Evolutionary conservation across 2,797 vertebrate species (phyloP), one percentile per base, ranked within the genome.

Genomic region (Petrocephalus schoutedeni): DNA sequence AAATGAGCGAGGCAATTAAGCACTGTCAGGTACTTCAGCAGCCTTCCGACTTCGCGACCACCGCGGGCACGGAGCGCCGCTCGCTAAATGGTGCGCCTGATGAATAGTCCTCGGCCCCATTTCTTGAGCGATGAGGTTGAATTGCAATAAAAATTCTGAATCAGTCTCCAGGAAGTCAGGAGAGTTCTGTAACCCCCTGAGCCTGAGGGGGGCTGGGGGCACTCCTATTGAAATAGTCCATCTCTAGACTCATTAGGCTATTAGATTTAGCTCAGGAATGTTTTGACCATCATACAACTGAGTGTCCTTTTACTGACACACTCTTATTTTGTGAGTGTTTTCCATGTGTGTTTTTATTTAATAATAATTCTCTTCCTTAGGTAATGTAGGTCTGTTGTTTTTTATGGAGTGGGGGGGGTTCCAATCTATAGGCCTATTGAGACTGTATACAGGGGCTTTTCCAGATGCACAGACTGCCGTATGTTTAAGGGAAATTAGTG

Each of bases 391-490:
- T 45, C 41, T 45, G 41, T 67, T 32, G 12, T 64, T 3, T 56
- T 45, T 41, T 67, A 28, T 61, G 23, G 21, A 19, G 57, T 16
- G 1, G 9, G 61, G 61, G 61, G 0, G 61, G 2, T 71, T 12
- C 64, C 64, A 14, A 67, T 28, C 3, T 28, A 67, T 67, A 67
- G 23, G 61, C 61, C 28, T 36, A 19, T 19, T 74, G 41, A 77
- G 71, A 19, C 32, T 90, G 91, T 94, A 93, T 94, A 92, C 90
- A 90, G 90, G 93, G 92, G 91, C 89, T 93, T 93, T 93, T 93
- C 92, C 92, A 92, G 92, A 93, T 93, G 93, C 94, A 94, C 94
- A 94, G 95, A 95, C 95, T 95, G 94, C 91, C 91, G 94, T 95
- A 94, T 95, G 94, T 95, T 94, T 94, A 87, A 64, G 89, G 88